Evolutionary conservation across 53 echinoderm and acorn worm species (phyloP).

Genomic region (Hippasteria phrygiana): DNA sequence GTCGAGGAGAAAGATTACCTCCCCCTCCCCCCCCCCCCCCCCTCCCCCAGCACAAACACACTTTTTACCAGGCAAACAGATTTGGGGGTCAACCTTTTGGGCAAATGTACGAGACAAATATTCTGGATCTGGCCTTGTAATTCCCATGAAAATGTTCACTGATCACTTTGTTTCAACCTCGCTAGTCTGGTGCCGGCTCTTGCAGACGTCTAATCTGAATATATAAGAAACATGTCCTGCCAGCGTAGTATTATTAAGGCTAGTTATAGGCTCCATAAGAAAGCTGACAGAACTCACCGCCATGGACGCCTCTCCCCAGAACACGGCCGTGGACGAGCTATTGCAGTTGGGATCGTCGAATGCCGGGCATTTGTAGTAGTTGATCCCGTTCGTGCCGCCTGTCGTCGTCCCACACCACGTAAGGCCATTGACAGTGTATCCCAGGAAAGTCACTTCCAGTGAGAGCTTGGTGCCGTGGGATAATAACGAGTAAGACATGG

Average conservation of each 20-base stretch:
- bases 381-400: slow-evolving; percentile 14
- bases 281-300: too few relatives aligned
- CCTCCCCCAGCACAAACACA: background rate
- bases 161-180: too few relatives aligned
- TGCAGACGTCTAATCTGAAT: too few relatives aligned
- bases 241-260: too few relatives aligned
- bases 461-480: slow-evolving; percentile 25
- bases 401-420: slow-evolving; percentile 45
- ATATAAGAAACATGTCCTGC: too few relatives aligned
- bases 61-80: background rate
- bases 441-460: slow-evolving; percentile 44
- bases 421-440: slow-evolving; percentile 51
- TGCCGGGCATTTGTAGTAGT: slow-evolving; percentile 9
- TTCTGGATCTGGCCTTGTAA: too few relatives aligned
- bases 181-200: too few relatives aligned
- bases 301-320: slow-evolving; percentile 58
- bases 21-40: background rate
- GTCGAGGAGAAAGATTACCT: too few relatives aligned
- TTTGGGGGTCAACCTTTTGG: too few relatives aligned
- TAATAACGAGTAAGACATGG: slow-evolving; percentile 14
- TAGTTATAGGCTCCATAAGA: too few relatives aligned
- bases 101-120: too few relatives aligned
- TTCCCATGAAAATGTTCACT: too few relatives aligned
- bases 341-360: background rate
- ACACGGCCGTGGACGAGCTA: slow-evolving; percentile 1